phyloP scores from a whole-genome alignment of 2,113 vertebrate species.

The Natator depressus region DNA sequence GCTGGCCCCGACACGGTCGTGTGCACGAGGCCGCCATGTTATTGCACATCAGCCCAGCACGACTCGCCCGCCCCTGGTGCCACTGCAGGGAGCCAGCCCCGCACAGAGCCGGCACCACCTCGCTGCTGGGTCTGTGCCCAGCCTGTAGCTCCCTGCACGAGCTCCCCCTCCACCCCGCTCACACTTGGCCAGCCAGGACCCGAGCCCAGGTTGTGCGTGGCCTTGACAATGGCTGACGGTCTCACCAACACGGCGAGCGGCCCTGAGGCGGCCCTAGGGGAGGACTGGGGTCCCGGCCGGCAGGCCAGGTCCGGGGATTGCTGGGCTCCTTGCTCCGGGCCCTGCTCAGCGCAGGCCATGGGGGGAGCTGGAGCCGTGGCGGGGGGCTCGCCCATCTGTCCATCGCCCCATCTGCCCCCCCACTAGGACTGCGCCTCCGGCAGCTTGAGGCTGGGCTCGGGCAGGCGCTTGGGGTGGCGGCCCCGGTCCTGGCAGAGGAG shows the following conservation, averaged over 20 bases:
- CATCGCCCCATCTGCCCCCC: neutral
- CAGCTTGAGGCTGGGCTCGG: conserved; percentile 85
- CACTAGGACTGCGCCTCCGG: conserved; percentile 88
- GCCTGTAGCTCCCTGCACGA: too few species aligned
- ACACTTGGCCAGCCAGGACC: neutral
- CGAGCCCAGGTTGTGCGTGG: neutral
- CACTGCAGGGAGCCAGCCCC: neutral
- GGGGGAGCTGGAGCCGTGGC: neutral
- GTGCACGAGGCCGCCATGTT: neutral
- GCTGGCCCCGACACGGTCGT: accelerated
- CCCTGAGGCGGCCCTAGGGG: too few species aligned
- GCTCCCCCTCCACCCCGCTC: accelerated
- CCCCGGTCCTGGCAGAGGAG: conserved; percentile 80
- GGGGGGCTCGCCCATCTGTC: neutral
- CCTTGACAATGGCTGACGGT: too few species aligned
- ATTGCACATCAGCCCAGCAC: conserved; percentile 50
- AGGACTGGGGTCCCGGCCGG: accelerated
- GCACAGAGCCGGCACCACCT: neutral
- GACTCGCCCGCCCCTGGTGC: accelerated
- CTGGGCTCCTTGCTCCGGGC: neutral
- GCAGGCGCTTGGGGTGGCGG: conserved; percentile 56
- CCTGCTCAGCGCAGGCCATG: neutral
- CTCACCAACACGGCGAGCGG: too few species aligned
- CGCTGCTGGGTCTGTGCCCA: too few species aligned
- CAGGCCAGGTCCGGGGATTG: accelerated